Evolutionary conservation across 2,888 invertebrate species (phyloP), one percentile per base, ranked within the genome.

Genomic region (Nemapogon koenigi): DNA sequence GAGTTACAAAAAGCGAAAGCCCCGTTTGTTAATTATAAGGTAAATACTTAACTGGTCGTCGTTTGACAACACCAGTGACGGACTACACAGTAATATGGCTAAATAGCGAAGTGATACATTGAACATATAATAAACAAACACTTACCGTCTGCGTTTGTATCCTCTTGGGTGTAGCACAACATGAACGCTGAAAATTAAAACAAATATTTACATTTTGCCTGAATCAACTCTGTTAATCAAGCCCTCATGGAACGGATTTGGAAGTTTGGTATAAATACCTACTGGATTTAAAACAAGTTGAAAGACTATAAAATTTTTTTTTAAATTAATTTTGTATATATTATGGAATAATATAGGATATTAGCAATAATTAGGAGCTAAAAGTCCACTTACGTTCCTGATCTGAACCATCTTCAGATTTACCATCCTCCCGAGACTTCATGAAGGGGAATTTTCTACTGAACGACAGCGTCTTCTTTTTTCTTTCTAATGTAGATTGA

Each of bases 391-490:
- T 86, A 97, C 97, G 94, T 89, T 97, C 96, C 84, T 94, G 94
- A 64, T 94, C 94, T 52, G 95, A 96, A 64, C 94, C 94, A 62
- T 97, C 96, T 76, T 97, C 95, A 37, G 92, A 94, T 73, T 94
- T 95, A 52, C 79, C 80, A 62, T 97, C 95, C 70, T 99, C 98
- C 82, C 97, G 94, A 81, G 97, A 97, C 85, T 99, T 99, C 92
- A 98, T 97, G 80, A 99, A 99, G 26, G 98, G 98, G 79, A 99
- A 97, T 73, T 93, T 94, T 70, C 97, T 86, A 62, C 97, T 97
- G 81, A 99, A 98, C 41, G 97, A 96, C 59, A 98, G 91, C 61
- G 98, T 97, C 79, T 97, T 97, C 87, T 97, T 97, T 83, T 95
- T 95, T 62, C 95, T 87, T 76, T 95, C 95, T 61, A 95, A 82